phyloP scores from a whole-genome alignment of 2,113 vertebrate genomes.

The Hiodon alosoides region DNA sequence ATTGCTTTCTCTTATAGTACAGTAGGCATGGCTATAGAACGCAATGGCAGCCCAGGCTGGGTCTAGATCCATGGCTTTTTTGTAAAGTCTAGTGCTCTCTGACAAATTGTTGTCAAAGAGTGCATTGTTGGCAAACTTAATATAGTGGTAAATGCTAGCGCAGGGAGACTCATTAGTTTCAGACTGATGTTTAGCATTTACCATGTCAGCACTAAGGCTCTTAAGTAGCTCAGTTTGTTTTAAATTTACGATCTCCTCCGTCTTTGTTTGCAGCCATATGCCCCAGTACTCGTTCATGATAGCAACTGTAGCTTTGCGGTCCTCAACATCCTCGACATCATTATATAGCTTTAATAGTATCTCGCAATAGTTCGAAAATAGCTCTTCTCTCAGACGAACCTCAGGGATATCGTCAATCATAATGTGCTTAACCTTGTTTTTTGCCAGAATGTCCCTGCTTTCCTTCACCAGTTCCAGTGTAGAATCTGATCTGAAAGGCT shows the following conservation, averaged over 20 bases:
- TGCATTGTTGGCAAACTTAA: slow-evolving; percentile 29
- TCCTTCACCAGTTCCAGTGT: slow-evolving; percentile 18
- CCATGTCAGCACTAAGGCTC: slow-evolving; percentile 18
- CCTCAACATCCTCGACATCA: neutral
- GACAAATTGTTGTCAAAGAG: neutral
- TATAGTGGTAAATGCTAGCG: slow-evolving; percentile 31
- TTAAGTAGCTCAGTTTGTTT: slow-evolving; percentile 12
- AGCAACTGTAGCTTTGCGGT: slow-evolving; percentile 5
- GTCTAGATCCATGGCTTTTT: slow-evolving; percentile 22
- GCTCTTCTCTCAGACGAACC: slow-evolving; percentile 26
- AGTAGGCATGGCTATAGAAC: slow-evolving; percentile 27
- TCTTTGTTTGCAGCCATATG: slow-evolving; percentile 29
- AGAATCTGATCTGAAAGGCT: neutral
- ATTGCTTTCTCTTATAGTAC: slow-evolving; percentile 2
- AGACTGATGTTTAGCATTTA: neutral
- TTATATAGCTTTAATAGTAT: slow-evolving; percentile 10
- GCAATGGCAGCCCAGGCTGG: slow-evolving; percentile 18
- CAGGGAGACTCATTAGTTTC: slow-evolving; percentile 13
- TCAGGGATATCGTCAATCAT: slow-evolving; percentile 31
- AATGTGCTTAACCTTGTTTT: neutral
- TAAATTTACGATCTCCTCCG: slow-evolving; percentile 19
- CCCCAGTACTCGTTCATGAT: slow-evolving; percentile 34
- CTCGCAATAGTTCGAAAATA: slow-evolving; percentile 30
- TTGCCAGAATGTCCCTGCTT: slow-evolving; percentile 14
- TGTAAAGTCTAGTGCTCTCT: slow-evolving; percentile 13